Conservation (phyloP, 92 coral and sea anemone species). For the Epizoanthus fatuus region DNA sequence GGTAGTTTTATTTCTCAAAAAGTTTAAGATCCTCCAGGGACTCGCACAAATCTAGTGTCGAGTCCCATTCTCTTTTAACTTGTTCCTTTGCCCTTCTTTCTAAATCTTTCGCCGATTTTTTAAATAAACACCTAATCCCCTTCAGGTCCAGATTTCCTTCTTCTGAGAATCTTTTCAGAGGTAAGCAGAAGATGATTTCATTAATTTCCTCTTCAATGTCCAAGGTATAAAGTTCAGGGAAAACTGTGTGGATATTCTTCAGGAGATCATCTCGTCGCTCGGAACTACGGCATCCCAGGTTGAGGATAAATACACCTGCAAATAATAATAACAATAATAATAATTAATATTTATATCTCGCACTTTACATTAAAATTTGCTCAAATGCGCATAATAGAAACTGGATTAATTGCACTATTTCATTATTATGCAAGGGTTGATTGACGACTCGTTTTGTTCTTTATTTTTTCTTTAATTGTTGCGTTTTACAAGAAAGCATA, state of each 20-base stretch:
- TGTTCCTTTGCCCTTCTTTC: constrained; percentile 65
- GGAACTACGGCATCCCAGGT: constrained; percentile 84
- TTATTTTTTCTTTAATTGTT: no score
- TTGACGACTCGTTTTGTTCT: no score
- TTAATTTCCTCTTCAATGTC: constrained; percentile 81
- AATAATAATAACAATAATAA: not conserved
- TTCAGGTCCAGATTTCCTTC: not conserved
- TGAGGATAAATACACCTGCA: constrained; percentile 88
- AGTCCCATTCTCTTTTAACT: constrained; percentile 62
- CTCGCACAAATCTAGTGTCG: constrained; percentile 72
- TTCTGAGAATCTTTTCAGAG: constrained; percentile 28
- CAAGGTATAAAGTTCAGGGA: constrained; percentile 73
- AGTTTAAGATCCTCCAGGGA: constrained; percentile 60
- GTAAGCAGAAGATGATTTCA: constrained; percentile 79
- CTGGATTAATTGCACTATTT: no score
- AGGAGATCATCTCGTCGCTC: constrained; percentile 58
- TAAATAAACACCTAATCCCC: constrained; percentile 17
- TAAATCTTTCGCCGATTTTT: constrained; percentile 55
- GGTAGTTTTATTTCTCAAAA: constrained; percentile 27
- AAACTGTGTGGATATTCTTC: constrained; percentile 64
- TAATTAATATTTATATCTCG: no score
- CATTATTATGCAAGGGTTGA: no score
- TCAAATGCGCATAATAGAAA: no score
- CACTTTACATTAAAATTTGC: no score
- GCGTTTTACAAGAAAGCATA: no score